Conservation (phyloP, 2,888 invertebrate species). For the Apamea crenata region DNA sequence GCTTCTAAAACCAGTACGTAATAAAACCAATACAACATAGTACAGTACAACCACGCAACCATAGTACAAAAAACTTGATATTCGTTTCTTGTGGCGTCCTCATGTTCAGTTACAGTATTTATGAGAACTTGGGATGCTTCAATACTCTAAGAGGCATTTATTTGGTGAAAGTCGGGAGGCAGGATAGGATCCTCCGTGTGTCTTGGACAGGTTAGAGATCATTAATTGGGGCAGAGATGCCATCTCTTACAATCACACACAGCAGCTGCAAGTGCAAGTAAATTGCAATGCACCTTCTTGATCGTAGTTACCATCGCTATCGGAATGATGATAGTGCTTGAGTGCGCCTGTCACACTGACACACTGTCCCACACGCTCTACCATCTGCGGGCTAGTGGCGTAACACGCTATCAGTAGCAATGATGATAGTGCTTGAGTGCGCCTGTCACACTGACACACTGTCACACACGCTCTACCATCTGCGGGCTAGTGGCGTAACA, state of each 20-base stretch:
- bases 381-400: too few relatives aligned
- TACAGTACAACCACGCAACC: too few relatives aligned
- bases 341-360: too few relatives aligned
- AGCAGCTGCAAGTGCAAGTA: neutral
- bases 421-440: neutral
- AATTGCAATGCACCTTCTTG: neutral
- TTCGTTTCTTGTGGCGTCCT: neutral
- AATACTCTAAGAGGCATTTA: neutral
- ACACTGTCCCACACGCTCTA: neutral
- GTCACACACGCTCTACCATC: neutral
- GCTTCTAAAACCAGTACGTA: neutral
- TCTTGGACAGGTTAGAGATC: neutral
- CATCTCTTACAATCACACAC: neutral
- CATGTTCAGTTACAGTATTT: neutral
- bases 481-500: too few relatives aligned
- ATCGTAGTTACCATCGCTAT: neutral
- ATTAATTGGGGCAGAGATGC: neutral
- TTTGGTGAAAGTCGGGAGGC: neutral
- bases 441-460: too few relatives aligned
- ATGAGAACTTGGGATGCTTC: neutral
- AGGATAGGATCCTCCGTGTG: neutral
- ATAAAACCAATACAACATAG: too few relatives aligned
- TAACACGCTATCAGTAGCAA: too few relatives aligned
- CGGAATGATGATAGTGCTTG: neutral
- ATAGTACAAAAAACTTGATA: too few relatives aligned